Evolutionary conservation across 64 coral and sea anemone species (phyloP), one percentile per base, ranked within the genome.

Genomic region (Cladopsammia gracilis): DNA sequence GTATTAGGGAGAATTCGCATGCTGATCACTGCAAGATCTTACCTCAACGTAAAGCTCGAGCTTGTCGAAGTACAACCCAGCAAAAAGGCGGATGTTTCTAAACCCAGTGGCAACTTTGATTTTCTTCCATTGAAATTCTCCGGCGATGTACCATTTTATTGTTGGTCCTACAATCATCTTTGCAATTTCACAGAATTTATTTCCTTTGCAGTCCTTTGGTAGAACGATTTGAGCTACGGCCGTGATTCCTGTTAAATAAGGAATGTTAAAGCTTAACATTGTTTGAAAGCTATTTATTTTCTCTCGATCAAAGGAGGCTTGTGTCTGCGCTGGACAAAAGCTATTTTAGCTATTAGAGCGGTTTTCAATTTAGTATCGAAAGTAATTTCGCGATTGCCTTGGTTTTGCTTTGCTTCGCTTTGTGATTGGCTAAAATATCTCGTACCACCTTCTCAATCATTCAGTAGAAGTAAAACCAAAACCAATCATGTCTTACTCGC

Each of bases 191-290:
- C 93, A 98, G 46, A 98, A 98, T 62, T 92, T 98, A 57, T 95
- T 91, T 14, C 90, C 93, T 62, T 93, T 88, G 61, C 98, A 99
- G 11, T 99, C 98, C 52, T 99, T 99, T 8, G 98, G 98, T 2
- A 99, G 65, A 79, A 92, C 86, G 3, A 99, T 62, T 67, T 93
- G 98, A 10, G 94, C 98, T 26, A 76, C 98, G 12, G 93, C 91
- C n/a, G 91, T 93, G 2, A 99, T 92, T 2, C 94, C 80, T 84
- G 80, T 48, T 50, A n/a, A 19, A 3, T 51, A 24, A 47, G 14
- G 42, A 43, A 64, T 10, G 25, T 10, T 10, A 8, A 45, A 46
- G 7, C 10, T 64, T 19, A 13, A 3, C 4, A 18, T 47, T 20
- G 18, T 61, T 26, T 2, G 42, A 20, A 19, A 13, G 34, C 34